These are phyloP conservation scores for Albula glossodonta DNA, from an alignment of 2,113 vertebrate species.

Conservation along the genomic window DNA sequence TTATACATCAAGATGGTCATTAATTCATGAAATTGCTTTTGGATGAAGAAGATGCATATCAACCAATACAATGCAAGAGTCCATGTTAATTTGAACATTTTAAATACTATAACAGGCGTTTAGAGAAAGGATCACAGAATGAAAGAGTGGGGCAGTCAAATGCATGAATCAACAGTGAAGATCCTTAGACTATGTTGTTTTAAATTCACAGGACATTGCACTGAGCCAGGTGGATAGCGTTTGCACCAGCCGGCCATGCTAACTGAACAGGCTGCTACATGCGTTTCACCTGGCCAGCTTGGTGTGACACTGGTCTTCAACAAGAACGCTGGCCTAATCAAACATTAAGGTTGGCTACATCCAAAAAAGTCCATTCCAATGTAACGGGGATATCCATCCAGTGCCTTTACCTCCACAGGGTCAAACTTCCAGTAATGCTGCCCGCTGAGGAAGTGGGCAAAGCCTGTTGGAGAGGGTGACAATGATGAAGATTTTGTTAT, in stretches of 20 bases:
- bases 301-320: conserved; percentile 15
- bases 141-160: background rate
- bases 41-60: background rate
- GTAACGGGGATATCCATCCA: conserved; percentile 85
- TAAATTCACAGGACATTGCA: background rate
- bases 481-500: background rate
- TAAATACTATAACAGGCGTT: background rate
- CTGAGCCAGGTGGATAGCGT: background rate
- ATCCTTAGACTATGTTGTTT: background rate
- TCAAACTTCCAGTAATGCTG: conserved; percentile 90
- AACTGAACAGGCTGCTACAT: background rate
- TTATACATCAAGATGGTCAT: background rate
- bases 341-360: conserved; percentile 57
- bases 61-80: background rate
- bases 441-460: conserved; percentile 84
- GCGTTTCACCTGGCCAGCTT: background rate
- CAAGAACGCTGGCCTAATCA: conserved; percentile 6
- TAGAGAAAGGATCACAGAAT: conserved; percentile 5
- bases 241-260: conserved; percentile 6
- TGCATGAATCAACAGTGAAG: background rate
- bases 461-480: conserved; percentile 66
- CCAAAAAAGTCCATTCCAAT: conserved; percentile 84
- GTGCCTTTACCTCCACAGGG: conserved; percentile 77
- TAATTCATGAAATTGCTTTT: background rate
- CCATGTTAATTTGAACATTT: background rate